Evolutionary conservation across 2,113 vertebrate genomes (phyloP).

Genomic region (Zonotrichia leucophrys): DNA sequence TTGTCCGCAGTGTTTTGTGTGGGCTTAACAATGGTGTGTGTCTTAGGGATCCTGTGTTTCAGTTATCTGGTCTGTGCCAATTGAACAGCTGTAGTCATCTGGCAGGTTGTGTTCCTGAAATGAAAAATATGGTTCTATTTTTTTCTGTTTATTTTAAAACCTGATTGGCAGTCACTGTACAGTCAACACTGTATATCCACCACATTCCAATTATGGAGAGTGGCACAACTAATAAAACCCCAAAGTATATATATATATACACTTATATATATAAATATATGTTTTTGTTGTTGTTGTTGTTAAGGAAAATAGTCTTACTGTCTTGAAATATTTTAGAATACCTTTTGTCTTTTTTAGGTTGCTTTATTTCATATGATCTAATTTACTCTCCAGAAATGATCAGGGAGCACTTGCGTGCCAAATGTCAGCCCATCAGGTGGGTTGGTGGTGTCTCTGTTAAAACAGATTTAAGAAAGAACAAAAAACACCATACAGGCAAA

Average conservation of each 20-base stretch:
- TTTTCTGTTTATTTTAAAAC: constrained; percentile 5
- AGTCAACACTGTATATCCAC: neutral
- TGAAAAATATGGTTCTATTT: neutral
- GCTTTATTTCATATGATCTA: neutral
- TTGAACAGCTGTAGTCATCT: constrained; percentile 34
- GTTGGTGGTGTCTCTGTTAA: neutral
- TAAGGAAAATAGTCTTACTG: neutral
- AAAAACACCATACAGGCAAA: neutral
- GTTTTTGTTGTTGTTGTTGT: neutral
- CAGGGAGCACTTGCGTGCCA: neutral
- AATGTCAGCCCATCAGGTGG: neutral
- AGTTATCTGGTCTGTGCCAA: neutral
- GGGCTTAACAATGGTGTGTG: neutral
- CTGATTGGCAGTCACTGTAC: neutral
- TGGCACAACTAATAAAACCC: neutral
- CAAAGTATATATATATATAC: neutral
- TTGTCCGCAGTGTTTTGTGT: neutral
- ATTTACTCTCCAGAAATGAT: neutral
- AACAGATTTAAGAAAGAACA: neutral
- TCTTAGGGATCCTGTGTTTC: neutral
- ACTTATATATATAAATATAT: neutral
- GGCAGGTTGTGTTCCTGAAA: constrained; percentile 12
- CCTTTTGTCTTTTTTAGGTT: neutral
- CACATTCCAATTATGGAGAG: neutral
- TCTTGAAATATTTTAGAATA: neutral